Evolutionary conservation across 2,888 invertebrate species (phyloP).

Genomic region (Epicampocera succincta): DNA sequence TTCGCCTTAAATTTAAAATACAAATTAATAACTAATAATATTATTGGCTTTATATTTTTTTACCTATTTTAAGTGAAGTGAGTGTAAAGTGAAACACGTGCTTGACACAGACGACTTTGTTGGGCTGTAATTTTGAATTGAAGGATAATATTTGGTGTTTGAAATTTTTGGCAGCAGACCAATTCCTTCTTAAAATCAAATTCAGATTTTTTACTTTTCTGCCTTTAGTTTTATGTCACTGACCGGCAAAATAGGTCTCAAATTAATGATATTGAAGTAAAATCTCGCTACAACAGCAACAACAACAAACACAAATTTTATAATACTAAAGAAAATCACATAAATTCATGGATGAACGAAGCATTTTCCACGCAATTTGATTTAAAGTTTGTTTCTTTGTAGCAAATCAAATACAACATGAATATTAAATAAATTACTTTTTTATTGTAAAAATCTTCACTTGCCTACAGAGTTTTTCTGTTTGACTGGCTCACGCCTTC

Average conservation of each 20-base stretch:
- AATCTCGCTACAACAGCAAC: constrained; percentile 9
- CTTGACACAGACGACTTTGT: too few species aligned
- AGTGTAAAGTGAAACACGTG: background rate
- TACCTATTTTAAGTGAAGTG: too few species aligned
- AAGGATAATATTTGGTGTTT: too few species aligned
- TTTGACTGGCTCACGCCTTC: constrained; percentile 30
- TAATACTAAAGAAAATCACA: background rate
- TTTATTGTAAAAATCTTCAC: background rate
- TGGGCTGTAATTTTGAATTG: too few species aligned
- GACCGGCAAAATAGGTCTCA: too few species aligned
- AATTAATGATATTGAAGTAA: background rate
- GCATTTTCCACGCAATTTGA: constrained; percentile 62
- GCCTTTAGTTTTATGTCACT: too few species aligned
- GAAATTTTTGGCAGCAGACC: too few species aligned
- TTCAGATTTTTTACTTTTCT: too few species aligned
- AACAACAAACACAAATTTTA: constrained; percentile 9
- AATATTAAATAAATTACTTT: constrained; percentile 1
- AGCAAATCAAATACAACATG: constrained; percentile 1
- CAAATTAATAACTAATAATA: background rate
- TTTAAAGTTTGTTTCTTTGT: background rate
- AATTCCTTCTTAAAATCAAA: too few species aligned
- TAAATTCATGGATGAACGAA: constrained; percentile 53
- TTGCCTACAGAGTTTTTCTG: constrained; percentile 5
- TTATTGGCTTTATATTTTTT: too few species aligned
- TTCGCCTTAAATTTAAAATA: background rate